Evolutionary conservation across 1,140 invertebrate genomes (phyloP).

Genomic region (Dendroctonus ponderosae): DNA sequence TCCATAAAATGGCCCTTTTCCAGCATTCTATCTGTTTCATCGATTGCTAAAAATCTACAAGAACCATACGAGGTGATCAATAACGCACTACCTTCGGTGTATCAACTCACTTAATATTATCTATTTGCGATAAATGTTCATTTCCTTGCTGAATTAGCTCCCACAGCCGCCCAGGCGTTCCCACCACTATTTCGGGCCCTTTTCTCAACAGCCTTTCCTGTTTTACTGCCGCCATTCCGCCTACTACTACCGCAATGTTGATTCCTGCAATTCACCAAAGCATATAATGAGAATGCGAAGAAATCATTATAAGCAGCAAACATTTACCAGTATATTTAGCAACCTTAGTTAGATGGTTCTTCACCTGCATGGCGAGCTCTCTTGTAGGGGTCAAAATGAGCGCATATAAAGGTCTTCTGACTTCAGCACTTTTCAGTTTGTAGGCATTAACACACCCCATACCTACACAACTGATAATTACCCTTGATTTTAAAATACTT

Average conservation of each 20-base stretch:
- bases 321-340: conserved; percentile 73
- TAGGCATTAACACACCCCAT: conserved; percentile 62
- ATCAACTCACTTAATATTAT: conserved; percentile 61
- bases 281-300: neutral
- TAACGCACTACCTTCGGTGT: neutral
- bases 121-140: conserved; percentile 68
- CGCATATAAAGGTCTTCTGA: conserved; percentile 65
- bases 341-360: conserved; percentile 76
- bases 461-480: conserved; percentile 39
- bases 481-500: too few relatives aligned
- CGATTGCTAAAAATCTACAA: conserved; percentile 81
- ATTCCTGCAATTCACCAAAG: conserved; percentile 49
- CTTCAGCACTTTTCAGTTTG: conserved; percentile 58
- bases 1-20: conserved; percentile 97
- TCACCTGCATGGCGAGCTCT: conserved; percentile 93
- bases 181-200: conserved; percentile 90
- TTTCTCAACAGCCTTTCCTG: conserved; percentile 82
- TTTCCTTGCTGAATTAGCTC: conserved; percentile 82
- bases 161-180: conserved; percentile 94
- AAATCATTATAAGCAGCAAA: conserved; percentile 5
- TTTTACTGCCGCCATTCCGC: conserved; percentile 87
- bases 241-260: conserved; percentile 76
- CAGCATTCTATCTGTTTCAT: conserved; percentile 98
- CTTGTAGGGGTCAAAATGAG: conserved; percentile 92
- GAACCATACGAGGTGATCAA: neutral